Evolutionary conservation across 2,113 vertebrate species (phyloP), one percentile per base, ranked within the genome.

Genomic region (Pterocles burchelli): DNA sequence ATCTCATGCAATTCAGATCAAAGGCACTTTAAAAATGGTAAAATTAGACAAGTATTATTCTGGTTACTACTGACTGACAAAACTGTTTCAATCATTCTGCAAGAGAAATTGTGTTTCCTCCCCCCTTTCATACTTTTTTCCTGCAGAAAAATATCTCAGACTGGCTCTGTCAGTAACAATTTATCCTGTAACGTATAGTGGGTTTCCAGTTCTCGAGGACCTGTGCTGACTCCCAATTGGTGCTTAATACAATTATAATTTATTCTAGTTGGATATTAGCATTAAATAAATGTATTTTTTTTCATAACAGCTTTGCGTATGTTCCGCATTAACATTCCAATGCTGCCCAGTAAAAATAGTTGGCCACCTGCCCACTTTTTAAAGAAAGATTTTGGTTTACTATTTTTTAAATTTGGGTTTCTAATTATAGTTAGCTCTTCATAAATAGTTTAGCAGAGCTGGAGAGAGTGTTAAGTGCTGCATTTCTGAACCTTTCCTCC

Each of bases 341-440:
- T 83, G 75, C 33, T 95, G n/a, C 79, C 96, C 87, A 93, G 86
- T 96, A 96, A 97, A 97, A 95, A 89, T 80, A n/a, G 51, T 81
- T 97, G 92, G 89, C 62, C 17, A 76, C 51, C 31, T 94, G 92
- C 88, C 94, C 85, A 80, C 79, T 81, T 88, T 81, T 96, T 85
- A 95, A 97, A 93, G 82, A 93, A 96, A 95, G 88, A 76, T 96
- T 97, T 96, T 94, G 85, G 85, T 92, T 87, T 96, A 77, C 63
- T 74, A 73, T 93, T 93, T 95, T 95, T 95, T 72, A 89, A 90
- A 95, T 82, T 95, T 66, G 90, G 87, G 79, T 88, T 96, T 97
- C 68, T 96, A 96, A 94, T 96, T 97, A 86, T 93, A 94, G 89
- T 71, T 84, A 90, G 63, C 17, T 94, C 59, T 95, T 96, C 80